Conservation (phyloP, 1,140 invertebrate species). For the Caenorhabditis tropicalis region DNA sequence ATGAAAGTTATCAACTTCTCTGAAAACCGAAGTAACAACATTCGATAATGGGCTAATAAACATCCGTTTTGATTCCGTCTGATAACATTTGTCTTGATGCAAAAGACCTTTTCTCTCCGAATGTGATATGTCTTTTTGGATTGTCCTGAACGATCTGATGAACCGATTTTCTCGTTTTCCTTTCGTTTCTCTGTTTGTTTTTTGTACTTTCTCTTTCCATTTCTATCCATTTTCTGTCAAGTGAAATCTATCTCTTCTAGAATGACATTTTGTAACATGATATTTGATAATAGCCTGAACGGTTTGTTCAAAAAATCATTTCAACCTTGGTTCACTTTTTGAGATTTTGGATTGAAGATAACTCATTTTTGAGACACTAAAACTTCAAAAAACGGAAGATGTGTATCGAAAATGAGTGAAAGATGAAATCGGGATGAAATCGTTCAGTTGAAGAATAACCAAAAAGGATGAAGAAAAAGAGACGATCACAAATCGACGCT, state of each 20-base stretch:
- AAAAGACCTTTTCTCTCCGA: no score
- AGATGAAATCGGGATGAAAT: background rate
- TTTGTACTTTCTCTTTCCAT: slow-evolving; percentile 21
- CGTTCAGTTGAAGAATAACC: slow-evolving; percentile 14
- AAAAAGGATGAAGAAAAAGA: background rate
- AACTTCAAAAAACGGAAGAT: background rate
- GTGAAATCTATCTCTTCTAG: background rate
- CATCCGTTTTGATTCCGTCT: background rate
- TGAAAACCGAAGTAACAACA: background rate
- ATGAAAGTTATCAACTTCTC: background rate
- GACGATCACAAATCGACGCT: slow-evolving; percentile 18
- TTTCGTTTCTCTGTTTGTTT: slow-evolving; percentile 9
- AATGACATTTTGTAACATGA: background rate
- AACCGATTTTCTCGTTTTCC: slow-evolving; percentile 40
- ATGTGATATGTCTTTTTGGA: no score
- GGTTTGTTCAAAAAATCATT: background rate
- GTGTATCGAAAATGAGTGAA: slow-evolving; percentile 6
- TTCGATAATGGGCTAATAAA: background rate
- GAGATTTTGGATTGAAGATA: background rate
- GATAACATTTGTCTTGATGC: background rate
- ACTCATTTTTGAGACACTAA: background rate
- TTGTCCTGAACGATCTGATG: background rate
- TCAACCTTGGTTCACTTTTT: background rate
- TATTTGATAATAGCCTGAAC: background rate
- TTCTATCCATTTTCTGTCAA: no score